A percentile compares a stretch with the other conserved stretches of the same genome.
These are phyloP conservation scores for Tapera naevia DNA, from an alignment of 2,797 vertebrate genomes.

Conservation along the genomic window DNA sequence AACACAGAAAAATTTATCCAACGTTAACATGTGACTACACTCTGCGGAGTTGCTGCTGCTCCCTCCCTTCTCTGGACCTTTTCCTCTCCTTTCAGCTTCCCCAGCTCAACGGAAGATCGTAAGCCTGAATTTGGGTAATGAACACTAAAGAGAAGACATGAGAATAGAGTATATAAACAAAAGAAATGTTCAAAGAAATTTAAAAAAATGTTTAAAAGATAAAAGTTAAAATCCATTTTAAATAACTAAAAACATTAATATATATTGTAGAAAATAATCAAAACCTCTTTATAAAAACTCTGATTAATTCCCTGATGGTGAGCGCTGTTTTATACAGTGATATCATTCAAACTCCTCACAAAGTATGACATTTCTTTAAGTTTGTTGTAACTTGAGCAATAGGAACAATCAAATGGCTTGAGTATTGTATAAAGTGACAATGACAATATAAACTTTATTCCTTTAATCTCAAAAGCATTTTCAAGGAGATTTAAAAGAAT, in stretches of 20 bases:
- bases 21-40: too few relatives aligned
- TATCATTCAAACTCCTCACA: not conserved
- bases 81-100: not conserved
- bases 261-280: not conserved
- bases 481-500: not conserved
- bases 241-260: not conserved
- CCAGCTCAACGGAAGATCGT: not conserved
- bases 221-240: not conserved
- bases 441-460: not conserved
- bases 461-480: constrained; percentile 1
- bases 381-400: not conserved
- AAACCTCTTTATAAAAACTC: not conserved
- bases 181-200: not conserved
- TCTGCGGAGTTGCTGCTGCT: not conserved
- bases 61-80: not conserved
- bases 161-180: not conserved
- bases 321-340: not conserved
- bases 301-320: not conserved
- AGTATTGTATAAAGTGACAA: not conserved
- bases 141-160: not conserved
- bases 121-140: not conserved
- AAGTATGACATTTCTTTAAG: not conserved
- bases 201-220: not conserved
- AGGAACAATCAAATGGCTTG: not conserved
- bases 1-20: not conserved